These are phyloP conservation scores for Odocoileus hemionus DNA, from an alignment of 2,113 vertebrate genomes.

Conservation along the genomic window DNA sequence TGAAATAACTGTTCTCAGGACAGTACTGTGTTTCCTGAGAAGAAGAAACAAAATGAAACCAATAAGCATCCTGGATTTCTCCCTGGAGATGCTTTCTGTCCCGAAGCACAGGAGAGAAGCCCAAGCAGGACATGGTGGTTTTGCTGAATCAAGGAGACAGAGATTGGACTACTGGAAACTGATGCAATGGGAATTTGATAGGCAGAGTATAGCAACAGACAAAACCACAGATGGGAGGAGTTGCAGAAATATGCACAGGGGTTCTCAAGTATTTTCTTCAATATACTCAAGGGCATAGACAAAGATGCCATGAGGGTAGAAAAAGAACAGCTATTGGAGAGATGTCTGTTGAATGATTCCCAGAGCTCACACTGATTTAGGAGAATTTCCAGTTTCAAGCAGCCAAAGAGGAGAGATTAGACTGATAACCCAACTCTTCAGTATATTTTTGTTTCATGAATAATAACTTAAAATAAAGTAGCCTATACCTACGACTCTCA, in stretches of 20 bases:
- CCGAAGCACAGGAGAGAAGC: neutral
- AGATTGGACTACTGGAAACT: neutral
- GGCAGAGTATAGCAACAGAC: neutral
- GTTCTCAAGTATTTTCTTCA: neutral
- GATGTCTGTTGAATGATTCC: neutral
- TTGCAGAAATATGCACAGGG: neutral
- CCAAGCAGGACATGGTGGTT: neutral
- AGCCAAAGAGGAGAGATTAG: neutral
- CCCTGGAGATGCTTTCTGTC: neutral
- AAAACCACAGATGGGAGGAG: neutral
- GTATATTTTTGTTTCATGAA: neutral
- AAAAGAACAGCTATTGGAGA: neutral
- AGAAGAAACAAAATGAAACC: neutral
- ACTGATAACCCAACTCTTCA: neutral
- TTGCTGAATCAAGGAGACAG: neutral
- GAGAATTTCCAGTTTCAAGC: neutral
- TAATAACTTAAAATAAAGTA: neutral
- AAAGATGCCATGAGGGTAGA: neutral
- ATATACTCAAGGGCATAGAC: neutral
- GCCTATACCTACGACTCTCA: neutral
- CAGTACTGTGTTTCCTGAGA: neutral
- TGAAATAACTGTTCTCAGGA: slow-evolving; percentile 6
- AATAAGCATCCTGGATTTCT: neutral
- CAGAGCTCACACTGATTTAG: neutral
- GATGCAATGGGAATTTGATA: neutral